phyloP scores from a whole-genome alignment of 2,888 invertebrate species.

The Megaustenia siamemsis region DNA sequence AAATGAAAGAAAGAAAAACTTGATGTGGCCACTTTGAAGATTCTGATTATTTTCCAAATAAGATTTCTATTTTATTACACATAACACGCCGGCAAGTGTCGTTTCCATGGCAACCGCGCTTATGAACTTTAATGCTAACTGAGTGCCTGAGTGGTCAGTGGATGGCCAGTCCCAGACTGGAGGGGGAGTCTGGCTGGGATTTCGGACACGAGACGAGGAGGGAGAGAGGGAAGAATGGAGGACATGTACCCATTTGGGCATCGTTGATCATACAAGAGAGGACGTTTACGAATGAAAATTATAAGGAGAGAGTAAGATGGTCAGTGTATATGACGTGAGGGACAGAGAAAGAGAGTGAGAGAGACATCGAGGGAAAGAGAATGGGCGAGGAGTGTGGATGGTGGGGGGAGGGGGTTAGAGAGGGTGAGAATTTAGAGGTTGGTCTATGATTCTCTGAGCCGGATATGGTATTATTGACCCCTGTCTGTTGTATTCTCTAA shows the following conservation, averaged over 20 bases:
- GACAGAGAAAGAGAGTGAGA: neutral
- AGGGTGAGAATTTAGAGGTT: neutral
- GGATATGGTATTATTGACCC: neutral
- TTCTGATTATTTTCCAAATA: constrained; percentile 61
- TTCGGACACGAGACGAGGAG: constrained; percentile 6
- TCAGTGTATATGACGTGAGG: neutral
- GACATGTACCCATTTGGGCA: neutral
- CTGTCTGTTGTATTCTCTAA: neutral
- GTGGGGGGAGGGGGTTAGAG: neutral
- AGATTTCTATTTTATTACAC: constrained; percentile 62
- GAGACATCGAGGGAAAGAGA: constrained; percentile 34
- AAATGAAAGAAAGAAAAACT: constrained; percentile 47
- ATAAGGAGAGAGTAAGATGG: neutral
- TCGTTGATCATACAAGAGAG: neutral
- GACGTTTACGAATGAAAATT: neutral
- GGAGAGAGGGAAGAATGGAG: neutral
- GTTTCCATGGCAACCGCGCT: constrained; percentile 60
- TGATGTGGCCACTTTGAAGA: constrained; percentile 58
- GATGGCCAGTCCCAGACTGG: constrained; percentile 30
- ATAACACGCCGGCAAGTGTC: constrained; percentile 61
- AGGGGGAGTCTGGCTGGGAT: neutral
- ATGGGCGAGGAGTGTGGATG: neutral
- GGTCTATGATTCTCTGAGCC: neutral
- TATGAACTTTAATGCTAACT: constrained; percentile 61
- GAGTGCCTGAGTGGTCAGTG: constrained; percentile 48